These are phyloP conservation scores for Tetragonula carbonaria DNA, from an alignment of 2,888 invertebrate species.

Conservation along the genomic window DNA sequence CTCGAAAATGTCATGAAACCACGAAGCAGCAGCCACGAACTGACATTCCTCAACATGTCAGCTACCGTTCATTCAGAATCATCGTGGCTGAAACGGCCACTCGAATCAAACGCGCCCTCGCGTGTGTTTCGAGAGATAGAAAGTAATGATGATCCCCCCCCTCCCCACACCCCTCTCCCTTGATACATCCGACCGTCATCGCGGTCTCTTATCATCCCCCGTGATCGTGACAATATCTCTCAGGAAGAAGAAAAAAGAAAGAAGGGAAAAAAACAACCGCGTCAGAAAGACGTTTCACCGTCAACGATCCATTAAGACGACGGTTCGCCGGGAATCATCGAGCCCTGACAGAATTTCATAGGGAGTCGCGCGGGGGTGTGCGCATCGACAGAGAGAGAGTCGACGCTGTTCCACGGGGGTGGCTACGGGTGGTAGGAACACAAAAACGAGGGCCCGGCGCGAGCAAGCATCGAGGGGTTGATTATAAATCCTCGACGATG, in stretches of 20 bases:
- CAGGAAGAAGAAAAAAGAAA: not conserved
- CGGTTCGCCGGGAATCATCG: conserved; percentile 33
- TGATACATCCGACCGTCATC: not conserved
- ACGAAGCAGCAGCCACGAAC: not conserved
- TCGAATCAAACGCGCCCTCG: conserved; percentile 17
- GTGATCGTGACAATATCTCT: not conserved
- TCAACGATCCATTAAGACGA: conserved; percentile 44
- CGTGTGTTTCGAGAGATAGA: conserved; percentile 13
- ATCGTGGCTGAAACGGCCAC: conserved; percentile 9
- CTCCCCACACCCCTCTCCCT: no score
- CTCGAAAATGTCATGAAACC: not conserved
- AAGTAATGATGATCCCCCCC: conserved; percentile 10
- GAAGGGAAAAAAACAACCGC: not conserved
- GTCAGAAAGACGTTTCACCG: conserved; percentile 32
- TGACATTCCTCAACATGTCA: not conserved
- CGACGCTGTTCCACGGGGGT: conserved; percentile 1
- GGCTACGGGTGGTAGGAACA: conserved; percentile 14
- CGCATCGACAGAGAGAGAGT: conserved; percentile 3
- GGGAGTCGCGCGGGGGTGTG: conserved; percentile 22
- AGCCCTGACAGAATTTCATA: conserved; percentile 17
- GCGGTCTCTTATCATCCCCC: not conserved
- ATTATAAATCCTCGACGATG: conserved; percentile 58
- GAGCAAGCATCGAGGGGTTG: conserved; percentile 47
- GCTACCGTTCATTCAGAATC: not conserved
- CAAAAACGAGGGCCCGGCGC: conserved; percentile 25